Evolutionary conservation across 1,140 invertebrate species (phyloP).

Genomic region (Leguminivora glycinivorella): DNA sequence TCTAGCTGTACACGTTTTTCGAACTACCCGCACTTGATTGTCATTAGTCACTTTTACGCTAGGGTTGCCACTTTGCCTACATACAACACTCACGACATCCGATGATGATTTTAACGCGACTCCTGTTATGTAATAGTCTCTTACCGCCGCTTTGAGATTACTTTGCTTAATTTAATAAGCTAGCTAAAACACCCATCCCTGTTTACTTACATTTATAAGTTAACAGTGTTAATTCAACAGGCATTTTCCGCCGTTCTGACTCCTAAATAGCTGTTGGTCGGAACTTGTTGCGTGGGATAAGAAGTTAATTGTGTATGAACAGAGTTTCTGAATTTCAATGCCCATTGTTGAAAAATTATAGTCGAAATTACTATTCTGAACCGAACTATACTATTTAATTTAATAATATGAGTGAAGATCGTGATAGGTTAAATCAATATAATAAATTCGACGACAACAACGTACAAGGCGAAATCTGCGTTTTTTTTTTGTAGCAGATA

Average conservation of each 20-base stretch:
- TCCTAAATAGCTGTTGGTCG: not conserved
- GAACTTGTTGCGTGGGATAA: not conserved
- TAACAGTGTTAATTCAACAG: not conserved
- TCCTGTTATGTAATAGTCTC: not conserved
- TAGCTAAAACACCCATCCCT: not conserved
- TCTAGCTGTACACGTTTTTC: too few species aligned
- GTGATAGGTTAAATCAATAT: too few species aligned
- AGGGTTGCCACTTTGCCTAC: too few species aligned
- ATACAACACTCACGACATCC: too few species aligned
- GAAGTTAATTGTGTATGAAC: not conserved
- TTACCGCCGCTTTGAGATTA: not conserved
- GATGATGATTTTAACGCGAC: not conserved
- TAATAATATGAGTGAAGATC: too few species aligned
- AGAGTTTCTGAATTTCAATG: not conserved
- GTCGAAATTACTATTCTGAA: too few species aligned
- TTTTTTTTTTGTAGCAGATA: too few species aligned
- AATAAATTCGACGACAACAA: too few species aligned
- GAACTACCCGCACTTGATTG: too few species aligned
- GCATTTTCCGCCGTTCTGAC: not conserved
- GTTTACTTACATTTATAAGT: slow-evolving; percentile 7
- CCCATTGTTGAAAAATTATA: not conserved
- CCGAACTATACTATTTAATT: too few species aligned
- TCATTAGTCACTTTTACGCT: too few species aligned
- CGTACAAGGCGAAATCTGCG: too few species aligned
- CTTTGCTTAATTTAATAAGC: slow-evolving; percentile 5